Evolutionary conservation across 92 coral and sea anemone species (phyloP).

Genomic region (Umimayanthus kanabou): DNA sequence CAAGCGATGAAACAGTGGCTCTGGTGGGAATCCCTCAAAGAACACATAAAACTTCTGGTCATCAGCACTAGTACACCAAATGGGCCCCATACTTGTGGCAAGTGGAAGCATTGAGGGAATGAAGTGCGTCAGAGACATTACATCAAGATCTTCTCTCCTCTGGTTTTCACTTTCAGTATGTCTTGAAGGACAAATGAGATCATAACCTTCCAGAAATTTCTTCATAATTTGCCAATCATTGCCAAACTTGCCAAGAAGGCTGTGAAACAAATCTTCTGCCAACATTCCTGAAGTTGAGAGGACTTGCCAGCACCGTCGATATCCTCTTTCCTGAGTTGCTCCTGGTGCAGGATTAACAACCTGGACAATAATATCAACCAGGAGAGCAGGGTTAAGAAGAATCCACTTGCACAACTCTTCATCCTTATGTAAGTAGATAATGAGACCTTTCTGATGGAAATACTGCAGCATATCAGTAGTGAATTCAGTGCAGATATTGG

Average conservation of each 20-base stretch:
- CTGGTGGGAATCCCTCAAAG: conserved; percentile 47
- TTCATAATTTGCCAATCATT: conserved; percentile 23
- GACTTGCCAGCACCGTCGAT: conserved; percentile 46
- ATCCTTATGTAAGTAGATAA: conserved; percentile 51
- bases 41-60: conserved; percentile 54
- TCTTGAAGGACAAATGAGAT: conserved; percentile 53
- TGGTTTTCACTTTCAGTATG: background rate
- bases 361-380: conserved; percentile 49
- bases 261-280: conserved; percentile 45
- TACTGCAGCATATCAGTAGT: conserved; percentile 50
- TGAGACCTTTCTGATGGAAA: conserved; percentile 60
- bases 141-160: background rate
- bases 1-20: too few species aligned
- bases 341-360: conserved; percentile 33
- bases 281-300: conserved; percentile 47
- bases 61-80: conserved; percentile 38
- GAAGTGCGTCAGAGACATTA: conserved; percentile 48
- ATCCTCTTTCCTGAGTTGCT: conserved; percentile 40
- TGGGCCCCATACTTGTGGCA: conserved; percentile 16
- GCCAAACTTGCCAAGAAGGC: conserved; percentile 36
- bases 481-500: conserved; percentile 24
- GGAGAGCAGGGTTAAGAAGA: background rate
- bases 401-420: conserved; percentile 51
- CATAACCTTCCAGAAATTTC: conserved; percentile 57
- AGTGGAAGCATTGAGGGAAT: conserved; percentile 62